A percentile compares a stretch with the other conserved stretches of the same genome.
These are phyloP conservation scores for Anagyrus pseudococci DNA, from an alignment of 2,888 invertebrate genomes.

Conservation along the genomic window DNA sequence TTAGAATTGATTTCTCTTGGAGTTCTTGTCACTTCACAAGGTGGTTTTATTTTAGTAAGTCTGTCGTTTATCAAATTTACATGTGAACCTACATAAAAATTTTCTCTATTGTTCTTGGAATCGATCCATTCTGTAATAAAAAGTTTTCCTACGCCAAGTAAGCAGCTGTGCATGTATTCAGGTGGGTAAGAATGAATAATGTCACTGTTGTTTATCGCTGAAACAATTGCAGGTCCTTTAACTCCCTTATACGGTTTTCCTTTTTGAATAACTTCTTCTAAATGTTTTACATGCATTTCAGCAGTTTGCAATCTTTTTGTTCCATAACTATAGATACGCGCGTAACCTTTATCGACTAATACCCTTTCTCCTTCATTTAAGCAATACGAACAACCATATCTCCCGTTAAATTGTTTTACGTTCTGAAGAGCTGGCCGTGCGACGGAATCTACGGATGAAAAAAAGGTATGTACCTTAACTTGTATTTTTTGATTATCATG, in stretches of 20 bases:
- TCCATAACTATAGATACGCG: not conserved
- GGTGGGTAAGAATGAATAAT: conserved; percentile 33
- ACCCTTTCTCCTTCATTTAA: conserved; percentile 8
- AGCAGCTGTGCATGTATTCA: conserved; percentile 36
- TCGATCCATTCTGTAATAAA: conserved; percentile 28
- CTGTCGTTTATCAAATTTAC: conserved; percentile 12
- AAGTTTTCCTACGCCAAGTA: conserved; percentile 34
- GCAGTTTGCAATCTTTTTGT: not conserved
- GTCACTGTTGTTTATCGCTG: conserved; percentile 7
- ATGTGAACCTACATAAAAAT: conserved; percentile 21
- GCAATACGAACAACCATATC: conserved; percentile 35
- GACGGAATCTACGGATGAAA: conserved; percentile 4
- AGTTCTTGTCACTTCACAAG: conserved; percentile 25
- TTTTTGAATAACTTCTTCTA: not conserved
- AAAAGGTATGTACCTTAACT: conserved; percentile 17
- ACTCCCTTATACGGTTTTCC: not conserved
- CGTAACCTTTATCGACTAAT: not conserved
- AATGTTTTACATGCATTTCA: not conserved
- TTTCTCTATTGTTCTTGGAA: conserved; percentile 8
- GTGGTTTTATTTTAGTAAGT: conserved; percentile 21
- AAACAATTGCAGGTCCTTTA: conserved; percentile 9
- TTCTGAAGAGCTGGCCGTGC: conserved; percentile 4
- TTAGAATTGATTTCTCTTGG: conserved; percentile 20
- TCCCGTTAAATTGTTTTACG: conserved; percentile 27
- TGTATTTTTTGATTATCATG: conserved; percentile 6